Base-by-base conservation (phyloP, 2,888 invertebrate species). In the Rosalia funebris region DNA sequence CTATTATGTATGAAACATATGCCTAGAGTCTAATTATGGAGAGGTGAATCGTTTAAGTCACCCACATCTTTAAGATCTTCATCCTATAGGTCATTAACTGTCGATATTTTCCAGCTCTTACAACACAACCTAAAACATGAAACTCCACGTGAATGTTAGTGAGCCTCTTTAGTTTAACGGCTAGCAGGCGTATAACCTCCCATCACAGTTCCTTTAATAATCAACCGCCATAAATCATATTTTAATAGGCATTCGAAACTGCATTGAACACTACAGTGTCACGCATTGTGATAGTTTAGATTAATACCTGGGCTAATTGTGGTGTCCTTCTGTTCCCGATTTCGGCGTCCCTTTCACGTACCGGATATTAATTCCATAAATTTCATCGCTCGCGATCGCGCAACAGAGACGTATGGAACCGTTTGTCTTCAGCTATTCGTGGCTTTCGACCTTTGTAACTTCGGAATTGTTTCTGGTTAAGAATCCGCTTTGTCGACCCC, bases 311-410 rank as follows among this genome's bases (percentile, higher is more conserved):
- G 57, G 60, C 68, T 69, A 69, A 69, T 69, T 69, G 69, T 54
- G 57, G 54, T 48, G 57, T 59, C 59, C 60, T 45, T 53, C n/a
- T n/a, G n/a, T n/a, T n/a, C n/a, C n/a, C n/a, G n/a, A n/a, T n/a
- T n/a, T 64, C 47, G 60, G 60, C 57, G 59, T 63, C 67, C 70
- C 67, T 68, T 67, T 68, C 71, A 68, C 68, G 66, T 69, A 63
- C 73, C 72, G 73, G 73, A 73, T 73, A 73, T 73, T 78, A 79
- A 78, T 78, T 77, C 77, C 77, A 79, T 79, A 79, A 79, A 78
- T 78, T 78, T 63, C 52, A n/a, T 17, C 39, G 52, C 41, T 41
- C 20, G 52, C 41, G 52, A 11, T 34, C 11, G 74, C 70, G 58
- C 58, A 52, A 66, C 67, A 58, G 63, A 67, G 66, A 66, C 67